phyloP scores from a whole-genome alignment of 2,797 vertebrate genomes.

The Manis pentadactyla region DNA sequence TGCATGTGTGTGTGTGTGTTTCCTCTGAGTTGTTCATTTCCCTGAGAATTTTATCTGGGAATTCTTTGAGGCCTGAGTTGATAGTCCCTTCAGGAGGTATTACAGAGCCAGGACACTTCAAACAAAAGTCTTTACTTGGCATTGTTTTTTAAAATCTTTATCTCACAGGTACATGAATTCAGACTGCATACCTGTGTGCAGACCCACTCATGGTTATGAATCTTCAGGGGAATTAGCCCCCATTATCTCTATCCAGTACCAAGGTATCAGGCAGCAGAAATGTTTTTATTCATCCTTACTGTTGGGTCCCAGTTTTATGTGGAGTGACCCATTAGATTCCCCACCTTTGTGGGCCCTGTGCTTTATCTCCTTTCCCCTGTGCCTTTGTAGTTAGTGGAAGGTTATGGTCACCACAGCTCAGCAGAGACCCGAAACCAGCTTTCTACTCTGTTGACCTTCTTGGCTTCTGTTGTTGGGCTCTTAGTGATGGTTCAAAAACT shows the following conservation, averaged over 20 bases:
- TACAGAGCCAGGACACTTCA: not conserved
- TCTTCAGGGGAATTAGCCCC: not conserved
- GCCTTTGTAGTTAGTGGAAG: not conserved
- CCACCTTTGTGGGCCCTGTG: not conserved
- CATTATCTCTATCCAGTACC: not conserved
- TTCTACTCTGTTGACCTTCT: not conserved
- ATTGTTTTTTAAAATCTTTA: not conserved
- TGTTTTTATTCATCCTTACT: not conserved
- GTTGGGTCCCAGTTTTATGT: not conserved
- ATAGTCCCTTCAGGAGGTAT: not conserved
- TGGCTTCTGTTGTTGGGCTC: not conserved
- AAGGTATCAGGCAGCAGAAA: not conserved
- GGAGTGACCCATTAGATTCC: not conserved
- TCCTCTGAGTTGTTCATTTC: not conserved
- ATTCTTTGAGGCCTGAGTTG: not conserved
- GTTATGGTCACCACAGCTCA: not conserved
- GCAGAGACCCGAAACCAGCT: not conserved
- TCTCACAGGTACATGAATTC: not conserved
- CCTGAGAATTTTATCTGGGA: not conserved
- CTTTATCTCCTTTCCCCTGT: not conserved
- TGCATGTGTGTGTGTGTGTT: not conserved
- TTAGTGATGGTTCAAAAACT: not conserved
- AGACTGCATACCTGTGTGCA: not conserved
- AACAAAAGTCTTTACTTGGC: not conserved
- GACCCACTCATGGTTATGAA: not conserved